A percentile compares a stretch with the other conserved stretches of the same genome.
Evolutionary conservation across 2,113 vertebrate genomes (phyloP).

Genomic region (Cyanistes caeruleus): DNA sequence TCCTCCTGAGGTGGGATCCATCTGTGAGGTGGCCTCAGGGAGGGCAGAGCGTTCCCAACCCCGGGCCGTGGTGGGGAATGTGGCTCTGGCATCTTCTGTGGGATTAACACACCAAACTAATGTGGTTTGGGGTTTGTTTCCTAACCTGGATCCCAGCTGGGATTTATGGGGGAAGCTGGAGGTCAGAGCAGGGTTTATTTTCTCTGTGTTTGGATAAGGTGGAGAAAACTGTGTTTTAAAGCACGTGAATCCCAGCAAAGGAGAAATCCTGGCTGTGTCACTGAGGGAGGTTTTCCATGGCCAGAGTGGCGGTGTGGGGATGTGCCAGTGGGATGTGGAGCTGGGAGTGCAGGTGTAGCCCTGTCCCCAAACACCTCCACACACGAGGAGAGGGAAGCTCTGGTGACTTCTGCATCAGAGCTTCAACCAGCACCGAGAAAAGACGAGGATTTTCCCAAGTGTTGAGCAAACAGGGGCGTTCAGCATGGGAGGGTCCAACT

Average conservation of each 20-base stretch:
- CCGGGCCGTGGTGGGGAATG: accelerated
- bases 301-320: background rate
- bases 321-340: background rate
- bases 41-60: background rate
- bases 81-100: background rate
- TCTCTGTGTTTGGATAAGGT: background rate
- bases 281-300: background rate
- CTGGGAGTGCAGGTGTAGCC: accelerated
- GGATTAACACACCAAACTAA: accelerated
- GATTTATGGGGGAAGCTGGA: background rate
- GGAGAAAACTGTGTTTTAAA: background rate
- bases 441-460: background rate
- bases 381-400: background rate
- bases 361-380: accelerated
- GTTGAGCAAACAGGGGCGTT: background rate
- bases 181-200: background rate
- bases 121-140: accelerated
- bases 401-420: background rate
- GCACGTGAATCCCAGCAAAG: accelerated
- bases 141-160: background rate
- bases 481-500: background rate
- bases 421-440: background rate
- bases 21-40: background rate
- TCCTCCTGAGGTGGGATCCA: accelerated
- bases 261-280: background rate